phyloP scores from a whole-genome alignment of 1,140 invertebrate species.

The Polyergus mexicanus region DNA sequence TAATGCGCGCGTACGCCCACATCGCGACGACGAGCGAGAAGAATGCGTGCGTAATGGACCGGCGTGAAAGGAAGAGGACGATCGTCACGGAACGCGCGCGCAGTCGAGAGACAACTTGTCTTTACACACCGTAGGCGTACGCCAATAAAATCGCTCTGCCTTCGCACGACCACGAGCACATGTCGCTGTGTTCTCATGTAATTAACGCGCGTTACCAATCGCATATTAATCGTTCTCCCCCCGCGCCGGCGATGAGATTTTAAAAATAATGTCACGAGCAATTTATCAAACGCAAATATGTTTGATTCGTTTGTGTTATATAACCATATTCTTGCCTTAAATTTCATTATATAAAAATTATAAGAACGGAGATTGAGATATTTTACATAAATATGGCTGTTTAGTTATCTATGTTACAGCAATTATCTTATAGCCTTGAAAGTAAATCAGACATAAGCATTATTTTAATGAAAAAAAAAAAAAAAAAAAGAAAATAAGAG shows the following conservation, averaged over 20 bases:
- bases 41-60: constrained; percentile 65
- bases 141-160: constrained; percentile 49
- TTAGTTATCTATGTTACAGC: background rate
- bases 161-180: constrained; percentile 46
- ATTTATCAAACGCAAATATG: background rate
- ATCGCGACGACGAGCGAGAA: constrained; percentile 50
- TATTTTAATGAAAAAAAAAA: background rate
- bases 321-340: background rate
- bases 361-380: background rate
- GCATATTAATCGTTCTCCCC: constrained; percentile 67
- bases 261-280: constrained; percentile 3
- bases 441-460: background rate
- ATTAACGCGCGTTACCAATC: constrained; percentile 69
- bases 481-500: background rate
- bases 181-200: constrained; percentile 62
- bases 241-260: background rate
- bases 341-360: background rate
- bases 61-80: constrained; percentile 48
- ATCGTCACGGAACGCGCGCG: constrained; percentile 5
- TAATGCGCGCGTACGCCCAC: constrained; percentile 71
- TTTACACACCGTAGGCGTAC: constrained; percentile 57
- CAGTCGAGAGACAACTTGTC: constrained; percentile 60
- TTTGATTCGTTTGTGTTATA: background rate
- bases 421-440: background rate
- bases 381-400: background rate